Conservation (phyloP, 2,797 vertebrate genomes). For the Rhincodon typus region DNA sequence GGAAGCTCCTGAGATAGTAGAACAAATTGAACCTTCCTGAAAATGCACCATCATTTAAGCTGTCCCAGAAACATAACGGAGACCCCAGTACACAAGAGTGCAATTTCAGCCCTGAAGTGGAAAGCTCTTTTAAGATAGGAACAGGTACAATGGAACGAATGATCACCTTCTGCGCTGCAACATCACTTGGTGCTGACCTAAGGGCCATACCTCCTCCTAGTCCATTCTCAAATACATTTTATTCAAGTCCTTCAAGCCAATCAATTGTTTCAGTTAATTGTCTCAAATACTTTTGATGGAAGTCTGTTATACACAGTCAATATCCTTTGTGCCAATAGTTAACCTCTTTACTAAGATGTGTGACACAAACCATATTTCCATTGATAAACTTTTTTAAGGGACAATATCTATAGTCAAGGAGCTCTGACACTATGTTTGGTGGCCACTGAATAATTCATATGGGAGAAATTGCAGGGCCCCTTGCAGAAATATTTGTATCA, state of each 20-base stretch:
- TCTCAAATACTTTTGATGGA: neutral
- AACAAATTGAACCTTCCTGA: neutral
- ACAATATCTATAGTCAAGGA: neutral
- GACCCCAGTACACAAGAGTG: neutral
- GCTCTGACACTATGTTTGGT: neutral
- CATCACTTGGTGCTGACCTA: too few relatives aligned
- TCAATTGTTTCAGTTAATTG: neutral
- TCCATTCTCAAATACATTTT: neutral
- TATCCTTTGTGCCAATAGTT: neutral
- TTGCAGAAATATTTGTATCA: too few relatives aligned
- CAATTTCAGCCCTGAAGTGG: neutral
- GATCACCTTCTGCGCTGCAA: neutral
- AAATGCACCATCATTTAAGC: neutral
- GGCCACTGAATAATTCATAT: neutral
- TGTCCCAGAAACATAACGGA: neutral
- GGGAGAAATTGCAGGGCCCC: neutral
- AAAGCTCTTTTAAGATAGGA: neutral
- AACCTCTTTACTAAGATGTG: neutral
- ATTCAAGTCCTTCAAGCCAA: neutral
- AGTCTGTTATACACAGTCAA: neutral
- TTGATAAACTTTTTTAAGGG: neutral
- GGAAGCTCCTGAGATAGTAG: neutral
- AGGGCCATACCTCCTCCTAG: neutral
- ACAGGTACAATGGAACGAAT: neutral
- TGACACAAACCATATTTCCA: neutral